These are phyloP conservation scores for Drosophila persimilis DNA, from an alignment of 1,140 invertebrate genomes.

Conservation along the genomic window DNA sequence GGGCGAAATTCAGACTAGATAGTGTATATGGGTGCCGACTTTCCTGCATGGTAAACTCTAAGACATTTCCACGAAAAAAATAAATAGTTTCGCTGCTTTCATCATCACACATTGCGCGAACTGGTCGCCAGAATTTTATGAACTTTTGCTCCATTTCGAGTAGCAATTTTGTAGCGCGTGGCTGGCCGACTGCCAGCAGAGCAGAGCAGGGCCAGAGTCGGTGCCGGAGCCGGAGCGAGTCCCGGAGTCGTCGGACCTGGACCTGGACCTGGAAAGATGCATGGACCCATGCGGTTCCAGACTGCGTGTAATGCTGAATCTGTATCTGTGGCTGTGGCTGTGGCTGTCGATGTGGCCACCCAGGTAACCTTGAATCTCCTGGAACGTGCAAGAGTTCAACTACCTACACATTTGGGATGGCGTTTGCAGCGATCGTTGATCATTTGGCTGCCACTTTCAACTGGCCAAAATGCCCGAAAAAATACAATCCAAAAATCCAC, in stretches of 20 bases:
- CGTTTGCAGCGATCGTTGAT: constrained; percentile 43
- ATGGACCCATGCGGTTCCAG: constrained; percentile 18
- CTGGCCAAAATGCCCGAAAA: constrained; percentile 34
- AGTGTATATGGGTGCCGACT: constrained; percentile 8
- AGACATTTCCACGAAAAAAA: constrained; percentile 32
- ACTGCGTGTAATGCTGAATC: constrained; percentile 37
- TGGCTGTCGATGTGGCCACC: background rate
- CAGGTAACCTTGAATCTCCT: constrained; percentile 64
- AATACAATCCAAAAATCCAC: constrained; percentile 3
- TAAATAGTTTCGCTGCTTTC: constrained; percentile 19
- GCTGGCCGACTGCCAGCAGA: constrained; percentile 60
- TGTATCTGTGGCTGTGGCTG: background rate
- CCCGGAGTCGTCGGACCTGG: too few species aligned
- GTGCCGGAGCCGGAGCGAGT: background rate
- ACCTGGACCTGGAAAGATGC: background rate
- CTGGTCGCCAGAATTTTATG: constrained; percentile 55
- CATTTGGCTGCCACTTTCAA: constrained; percentile 30
- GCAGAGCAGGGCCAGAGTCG: constrained; percentile 3
- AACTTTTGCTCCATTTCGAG: constrained; percentile 78
- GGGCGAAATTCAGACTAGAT: background rate
- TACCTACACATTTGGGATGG: constrained; percentile 36
- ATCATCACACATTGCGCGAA: constrained; percentile 12
- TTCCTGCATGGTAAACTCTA: too few species aligned
- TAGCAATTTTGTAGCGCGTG: constrained; percentile 30
- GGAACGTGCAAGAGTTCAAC: constrained; percentile 55